These are phyloP conservation scores for Meganola albula DNA, from an alignment of 2,888 invertebrate species.

Conservation along the genomic window DNA sequence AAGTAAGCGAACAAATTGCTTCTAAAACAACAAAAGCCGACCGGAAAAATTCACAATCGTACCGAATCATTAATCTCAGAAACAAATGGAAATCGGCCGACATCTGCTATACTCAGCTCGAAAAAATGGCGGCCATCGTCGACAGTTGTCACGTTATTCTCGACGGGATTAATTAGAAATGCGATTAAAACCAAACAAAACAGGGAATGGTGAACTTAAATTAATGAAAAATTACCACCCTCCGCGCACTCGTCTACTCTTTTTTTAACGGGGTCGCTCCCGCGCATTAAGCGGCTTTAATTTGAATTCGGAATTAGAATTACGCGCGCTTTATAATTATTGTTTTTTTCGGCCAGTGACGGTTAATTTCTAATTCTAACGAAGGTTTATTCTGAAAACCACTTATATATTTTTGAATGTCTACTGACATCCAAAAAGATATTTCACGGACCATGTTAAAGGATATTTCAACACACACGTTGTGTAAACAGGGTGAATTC, in stretches of 20 bases:
- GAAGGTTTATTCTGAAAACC: slow-evolving; percentile 51
- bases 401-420: slow-evolving; percentile 32
- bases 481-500: too few relatives aligned
- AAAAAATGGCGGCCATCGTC: slow-evolving; percentile 74
- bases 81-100: slow-evolving; percentile 78
- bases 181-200: slow-evolving; percentile 79
- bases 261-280: slow-evolving; percentile 75
- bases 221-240: slow-evolving; percentile 79
- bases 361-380: slow-evolving; percentile 69
- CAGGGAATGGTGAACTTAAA: slow-evolving; percentile 79
- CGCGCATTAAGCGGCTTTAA: slow-evolving; percentile 79
- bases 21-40: slow-evolving; percentile 78
- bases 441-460: too few relatives aligned
- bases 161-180: slow-evolving; percentile 79
- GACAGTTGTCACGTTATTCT: slow-evolving; percentile 79
- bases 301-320: slow-evolving; percentile 79
- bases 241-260: slow-evolving; percentile 77
- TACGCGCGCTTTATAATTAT: slow-evolving; percentile 78
- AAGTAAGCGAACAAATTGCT: slow-evolving; percentile 77
- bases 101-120: slow-evolving; percentile 73
- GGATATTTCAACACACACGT: too few relatives aligned
- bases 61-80: slow-evolving; percentile 78
- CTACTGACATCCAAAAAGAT: too few relatives aligned
- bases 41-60: slow-evolving; percentile 78
- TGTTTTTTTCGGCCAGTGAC: slow-evolving; percentile 64